Percentiles rank a stretch among this genome's conserved stretches.
Conservation (phyloP, 2,888 invertebrate species). For the Tolmerus cingulatus region DNA sequence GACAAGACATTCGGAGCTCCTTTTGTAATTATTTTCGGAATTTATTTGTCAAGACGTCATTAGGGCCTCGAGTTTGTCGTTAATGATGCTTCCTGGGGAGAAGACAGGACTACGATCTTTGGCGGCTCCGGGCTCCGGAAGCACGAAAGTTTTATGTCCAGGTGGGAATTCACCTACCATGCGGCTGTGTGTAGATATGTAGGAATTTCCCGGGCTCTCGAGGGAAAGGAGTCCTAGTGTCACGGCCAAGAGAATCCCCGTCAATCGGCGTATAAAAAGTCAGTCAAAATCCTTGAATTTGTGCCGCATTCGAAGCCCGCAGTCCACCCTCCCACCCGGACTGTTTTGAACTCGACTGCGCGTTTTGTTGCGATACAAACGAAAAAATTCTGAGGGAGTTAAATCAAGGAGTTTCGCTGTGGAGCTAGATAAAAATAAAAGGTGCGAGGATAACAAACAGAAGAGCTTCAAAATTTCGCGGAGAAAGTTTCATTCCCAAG, state of each 20-base stretch:
- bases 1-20: not conserved
- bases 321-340: not conserved
- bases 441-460: not conserved
- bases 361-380: not conserved
- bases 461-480: not conserved
- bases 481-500: not conserved
- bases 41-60: slow-evolving; percentile 26
- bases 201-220: not conserved
- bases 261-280: not conserved
- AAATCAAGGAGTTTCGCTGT: not conserved
- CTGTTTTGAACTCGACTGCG: not conserved
- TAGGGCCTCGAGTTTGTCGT: not conserved
- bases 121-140: not conserved
- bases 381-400: not conserved
- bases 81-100: slow-evolving; percentile 7
- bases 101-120: not conserved
- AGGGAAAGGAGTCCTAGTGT: not conserved
- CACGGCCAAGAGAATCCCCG: not conserved
- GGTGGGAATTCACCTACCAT: not conserved
- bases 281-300: not conserved
- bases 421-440: not conserved
- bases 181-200: not conserved
- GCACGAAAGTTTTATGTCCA: not conserved
- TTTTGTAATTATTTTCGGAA: slow-evolving; percentile 24
- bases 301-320: not conserved